A percentile compares a stretch with the other conserved stretches of the same genome.
Conservation (phyloP, 2,113 vertebrate genomes). For the Leptodactylus fuscus region DNA sequence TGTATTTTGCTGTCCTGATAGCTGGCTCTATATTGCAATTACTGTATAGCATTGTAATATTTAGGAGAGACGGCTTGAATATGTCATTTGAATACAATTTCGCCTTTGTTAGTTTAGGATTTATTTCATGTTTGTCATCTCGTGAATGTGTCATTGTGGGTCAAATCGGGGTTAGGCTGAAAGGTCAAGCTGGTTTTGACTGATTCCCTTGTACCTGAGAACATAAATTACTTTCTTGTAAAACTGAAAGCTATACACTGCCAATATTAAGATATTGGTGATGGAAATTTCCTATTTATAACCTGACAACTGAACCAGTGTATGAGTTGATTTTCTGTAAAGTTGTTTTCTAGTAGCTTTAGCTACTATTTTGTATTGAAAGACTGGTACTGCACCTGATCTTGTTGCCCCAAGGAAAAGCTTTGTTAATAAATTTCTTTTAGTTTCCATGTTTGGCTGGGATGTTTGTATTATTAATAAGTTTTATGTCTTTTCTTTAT, state of each 20-base stretch:
- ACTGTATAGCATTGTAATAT: neutral
- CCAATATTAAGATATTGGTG: slow-evolving; percentile 54
- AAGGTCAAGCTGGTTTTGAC: slow-evolving; percentile 59
- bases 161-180: slow-evolving; percentile 36
- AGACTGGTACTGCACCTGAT: slow-evolving; percentile 57
- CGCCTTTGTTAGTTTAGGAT: slow-evolving; percentile 15
- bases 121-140: slow-evolving; percentile 51
- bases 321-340: slow-evolving; percentile 48
- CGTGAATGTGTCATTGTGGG: slow-evolving; percentile 48
- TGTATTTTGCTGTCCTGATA: slow-evolving; percentile 14
- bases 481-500: neutral
- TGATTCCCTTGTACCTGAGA: slow-evolving; percentile 48
- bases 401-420: slow-evolving; percentile 34
- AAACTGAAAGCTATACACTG: slow-evolving; percentile 56
- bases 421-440: slow-evolving; percentile 58
- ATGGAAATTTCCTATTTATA: slow-evolving; percentile 58
- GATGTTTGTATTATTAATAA: neutral
- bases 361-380: slow-evolving; percentile 55
- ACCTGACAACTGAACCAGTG: slow-evolving; percentile 55
- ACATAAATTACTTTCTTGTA: slow-evolving; percentile 52
- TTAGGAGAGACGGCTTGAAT: neutral
- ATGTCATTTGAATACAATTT: slow-evolving; percentile 24
- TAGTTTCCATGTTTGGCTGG: slow-evolving; percentile 2
- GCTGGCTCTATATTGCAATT: slow-evolving; percentile 29
- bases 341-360: slow-evolving; percentile 57